Evolutionary conservation across 2,113 vertebrate genomes (phyloP).

Genomic region (Tor tambroides): DNA sequence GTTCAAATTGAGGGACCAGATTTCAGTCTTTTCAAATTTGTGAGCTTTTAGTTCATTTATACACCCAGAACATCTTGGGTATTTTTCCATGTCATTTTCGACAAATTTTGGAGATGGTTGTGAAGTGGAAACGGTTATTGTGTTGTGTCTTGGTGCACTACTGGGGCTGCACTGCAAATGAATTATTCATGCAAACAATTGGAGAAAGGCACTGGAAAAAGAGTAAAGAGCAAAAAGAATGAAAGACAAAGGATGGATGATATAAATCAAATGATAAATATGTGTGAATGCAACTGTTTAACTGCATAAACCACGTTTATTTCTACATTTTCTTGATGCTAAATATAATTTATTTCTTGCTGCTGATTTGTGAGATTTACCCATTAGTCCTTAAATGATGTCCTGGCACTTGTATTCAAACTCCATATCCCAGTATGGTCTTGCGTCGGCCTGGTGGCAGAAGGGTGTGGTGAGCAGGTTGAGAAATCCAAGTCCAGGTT

Average conservation of each 20-base stretch:
- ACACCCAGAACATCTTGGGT: not conserved
- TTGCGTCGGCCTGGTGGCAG: conserved; percentile 57
- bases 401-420: not conserved
- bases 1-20: not conserved
- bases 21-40: not conserved
- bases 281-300: not conserved
- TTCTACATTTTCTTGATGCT: too few relatives aligned
- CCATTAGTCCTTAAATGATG: not conserved
- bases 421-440: not conserved
- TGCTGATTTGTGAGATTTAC: not conserved
- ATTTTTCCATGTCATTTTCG: not conserved
- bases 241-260: conserved; percentile 19
- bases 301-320: not conserved
- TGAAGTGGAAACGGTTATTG: conserved; percentile 30
- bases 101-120: not conserved
- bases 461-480: conserved; percentile 62
- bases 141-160: conserved; percentile 31
- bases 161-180: conserved; percentile 15
- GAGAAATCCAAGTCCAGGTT: conserved; percentile 26
- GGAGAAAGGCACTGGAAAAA: conserved; percentile 3
- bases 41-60: not conserved
- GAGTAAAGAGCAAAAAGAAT: conserved; percentile 1
- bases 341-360: too few relatives aligned
- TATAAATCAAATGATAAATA: not conserved
- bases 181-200: conserved; percentile 48